Evolutionary conservation across 2,888 invertebrate species (phyloP), one percentile per base, ranked within the genome.

Genomic region (Cotesia congregata): DNA sequence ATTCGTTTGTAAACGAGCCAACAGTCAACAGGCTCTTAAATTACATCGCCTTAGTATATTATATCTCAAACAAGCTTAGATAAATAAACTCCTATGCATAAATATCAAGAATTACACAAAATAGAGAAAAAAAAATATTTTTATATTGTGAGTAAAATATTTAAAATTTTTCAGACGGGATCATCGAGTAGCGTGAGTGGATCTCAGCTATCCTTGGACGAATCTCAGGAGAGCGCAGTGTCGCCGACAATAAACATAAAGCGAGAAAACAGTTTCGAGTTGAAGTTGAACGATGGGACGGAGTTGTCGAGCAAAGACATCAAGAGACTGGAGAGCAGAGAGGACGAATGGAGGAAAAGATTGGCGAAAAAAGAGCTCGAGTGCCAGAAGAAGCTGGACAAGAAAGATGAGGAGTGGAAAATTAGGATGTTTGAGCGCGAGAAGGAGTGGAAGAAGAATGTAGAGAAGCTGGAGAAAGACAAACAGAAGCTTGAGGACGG

Each of bases 401-500:
- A 90, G 39, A 88, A 88, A 67, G 90, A 90, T 50, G 88, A 90
- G 41, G 90, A 90, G 68, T 88, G 88, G 84, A 85, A 84, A 74
- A 87, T 88, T 9, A 87, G 92, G 84, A 86, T 94, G 60, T 92
- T 93, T 81, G 92, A 92, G 64, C 94, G 93, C 83, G 91, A 94
- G 72, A 90, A 91, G 79, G 94, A 94, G 82, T 94, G 94, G 94
- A 92, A 92, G 82, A 92, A 92, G 84, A 90, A 92, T 80, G 87
- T 93, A 78, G 92, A 92, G 78, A 92, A 93, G 81, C 89, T 93
- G 79, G 93, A 93, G 83, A 92, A 91, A 82, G 90, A 90, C 62
- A 90, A 91, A 82, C 87, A 86, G 38, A 90, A 88, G 77, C 84
- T 92, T 38, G 91, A 92, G 82, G 92, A 92, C 69, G 92, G 93